Base-by-base conservation (phyloP, 2,113 vertebrate genomes). In the Eonycteris spelaea region DNA sequence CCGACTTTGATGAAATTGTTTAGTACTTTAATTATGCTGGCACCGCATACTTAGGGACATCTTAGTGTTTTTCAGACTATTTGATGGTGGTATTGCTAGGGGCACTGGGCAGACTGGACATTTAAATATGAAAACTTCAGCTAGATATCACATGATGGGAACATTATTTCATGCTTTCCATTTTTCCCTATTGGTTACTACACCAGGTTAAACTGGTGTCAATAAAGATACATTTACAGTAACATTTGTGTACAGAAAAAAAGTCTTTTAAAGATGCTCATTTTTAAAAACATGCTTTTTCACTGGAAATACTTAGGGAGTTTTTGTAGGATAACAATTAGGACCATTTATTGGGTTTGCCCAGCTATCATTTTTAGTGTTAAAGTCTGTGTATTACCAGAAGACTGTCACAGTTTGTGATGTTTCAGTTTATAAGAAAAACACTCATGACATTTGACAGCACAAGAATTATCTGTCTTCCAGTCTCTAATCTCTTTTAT, bases 341-440 rank as follows among this genome's bases (percentile, higher is more conserved):
- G 73, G 19, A 79, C 10, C n/a, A 83, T 74, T 61, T 83, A 78
- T 67, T 96, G 22, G 38, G 57, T 70, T 77, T 95, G 91, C 38
- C 38, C 24, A 55, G 19, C 61, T 87, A 33, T 11, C 28, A 88
- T 87, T 87, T 92, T 94, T 96, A 92, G 96, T 95, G 51, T 80
- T 94, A 80, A 91, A 87, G 28, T 59, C 6, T 88, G 10, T 65
- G 14, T 84, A 53, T 87, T 90, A 55, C 43, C 59, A 28, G 10
- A 75, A 70, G 4, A 88, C 48, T 85, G 33, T 90, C 71, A 90
- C 33, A 45, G 22, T 59, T 67, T 77, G 4, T 84, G 86, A 90
- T 22, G 13, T 59, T 91, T 94, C 28, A 68, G 11, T 78, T 90
- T 82, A 33, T 83, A 87, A 82, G 51, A n/a, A 89, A 28, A 63